Evolutionary conservation across 2,888 invertebrate species (phyloP).

Genomic region (Oscheius sp.): DNA sequence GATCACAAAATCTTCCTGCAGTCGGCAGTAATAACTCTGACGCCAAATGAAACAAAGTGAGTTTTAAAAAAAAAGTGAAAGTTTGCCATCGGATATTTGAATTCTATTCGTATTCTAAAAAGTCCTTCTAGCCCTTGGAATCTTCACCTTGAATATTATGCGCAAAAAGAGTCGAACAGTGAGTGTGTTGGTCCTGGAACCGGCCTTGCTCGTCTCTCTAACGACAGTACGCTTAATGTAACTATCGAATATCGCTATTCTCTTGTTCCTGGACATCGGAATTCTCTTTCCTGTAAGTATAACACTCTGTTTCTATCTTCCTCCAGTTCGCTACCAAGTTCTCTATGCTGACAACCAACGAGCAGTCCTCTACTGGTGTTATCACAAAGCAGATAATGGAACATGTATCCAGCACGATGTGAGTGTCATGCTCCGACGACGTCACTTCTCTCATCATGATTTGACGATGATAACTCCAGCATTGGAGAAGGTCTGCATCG

Average conservation of each 20-base stretch:
- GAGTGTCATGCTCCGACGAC: conserved; percentile 46
- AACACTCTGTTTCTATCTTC: background rate
- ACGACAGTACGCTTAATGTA: conserved; percentile 43
- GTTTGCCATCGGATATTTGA: no score
- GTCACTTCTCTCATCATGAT: conserved; percentile 55
- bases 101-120: background rate
- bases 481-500: conserved; percentile 52
- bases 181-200: conserved; percentile 50
- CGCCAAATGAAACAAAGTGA: conserved; percentile 34
- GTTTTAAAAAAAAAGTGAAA: background rate
- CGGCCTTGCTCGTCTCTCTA: conserved; percentile 37
- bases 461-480: conserved; percentile 52
- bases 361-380: conserved; percentile 56
- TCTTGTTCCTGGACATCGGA: conserved; percentile 38
- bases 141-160: conserved; percentile 48
- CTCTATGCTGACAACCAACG: conserved; percentile 59
- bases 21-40: conserved; percentile 51
- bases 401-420: conserved; percentile 51
- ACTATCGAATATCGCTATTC: conserved; percentile 48
- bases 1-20: conserved; percentile 56
- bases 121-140: conserved; percentile 24
- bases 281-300: conserved; percentile 39
- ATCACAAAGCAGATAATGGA: conserved; percentile 37
- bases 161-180: conserved; percentile 51
- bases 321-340: conserved; percentile 49